Percentiles rank a stretch among this genome's conserved stretches.
These are phyloP conservation scores for Aphodius granarius DNA, from an alignment of 2,888 invertebrate species.

Conservation along the genomic window DNA sequence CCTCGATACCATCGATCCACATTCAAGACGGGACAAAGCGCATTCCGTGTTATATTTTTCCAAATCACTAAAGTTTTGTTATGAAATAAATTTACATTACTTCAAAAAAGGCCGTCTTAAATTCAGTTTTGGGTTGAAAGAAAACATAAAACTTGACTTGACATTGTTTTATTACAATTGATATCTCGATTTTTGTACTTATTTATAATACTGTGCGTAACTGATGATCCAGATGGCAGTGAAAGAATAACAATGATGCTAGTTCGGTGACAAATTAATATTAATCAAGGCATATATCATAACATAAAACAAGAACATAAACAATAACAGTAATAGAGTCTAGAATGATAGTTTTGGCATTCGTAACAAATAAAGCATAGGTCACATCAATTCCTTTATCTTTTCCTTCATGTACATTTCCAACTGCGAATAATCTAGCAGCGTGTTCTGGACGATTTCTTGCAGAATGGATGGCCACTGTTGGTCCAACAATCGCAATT, in stretches of 20 bases:
- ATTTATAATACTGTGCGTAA: conserved; percentile 28
- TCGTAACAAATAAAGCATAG: neutral
- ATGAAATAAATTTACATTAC: neutral
- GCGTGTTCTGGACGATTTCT: conserved; percentile 75
- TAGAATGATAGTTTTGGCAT: neutral
- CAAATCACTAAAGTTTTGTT: too few relatives aligned
- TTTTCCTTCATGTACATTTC: conserved; percentile 76
- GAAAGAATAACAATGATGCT: conserved; percentile 13
- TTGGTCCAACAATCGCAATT: conserved; percentile 71
- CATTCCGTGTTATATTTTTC: too few relatives aligned
- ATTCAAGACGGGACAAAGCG: too few relatives aligned
- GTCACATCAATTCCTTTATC: conserved; percentile 55
- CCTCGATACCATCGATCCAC: too few relatives aligned
- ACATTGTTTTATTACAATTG: neutral
- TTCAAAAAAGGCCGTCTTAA: neutral
- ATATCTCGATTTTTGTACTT: conserved; percentile 26
- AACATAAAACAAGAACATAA: neutral
- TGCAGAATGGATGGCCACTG: conserved; percentile 78
- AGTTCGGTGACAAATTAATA: neutral
- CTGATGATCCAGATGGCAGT: conserved; percentile 24
- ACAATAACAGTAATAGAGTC: neutral
- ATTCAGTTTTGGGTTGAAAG: too few relatives aligned
- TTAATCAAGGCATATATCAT: neutral
- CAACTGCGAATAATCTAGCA: conserved; percentile 80
- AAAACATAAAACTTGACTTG: neutral